Evolutionary conservation across 2,113 vertebrate genomes (phyloP).

Genomic region (Sander vitreus): DNA sequence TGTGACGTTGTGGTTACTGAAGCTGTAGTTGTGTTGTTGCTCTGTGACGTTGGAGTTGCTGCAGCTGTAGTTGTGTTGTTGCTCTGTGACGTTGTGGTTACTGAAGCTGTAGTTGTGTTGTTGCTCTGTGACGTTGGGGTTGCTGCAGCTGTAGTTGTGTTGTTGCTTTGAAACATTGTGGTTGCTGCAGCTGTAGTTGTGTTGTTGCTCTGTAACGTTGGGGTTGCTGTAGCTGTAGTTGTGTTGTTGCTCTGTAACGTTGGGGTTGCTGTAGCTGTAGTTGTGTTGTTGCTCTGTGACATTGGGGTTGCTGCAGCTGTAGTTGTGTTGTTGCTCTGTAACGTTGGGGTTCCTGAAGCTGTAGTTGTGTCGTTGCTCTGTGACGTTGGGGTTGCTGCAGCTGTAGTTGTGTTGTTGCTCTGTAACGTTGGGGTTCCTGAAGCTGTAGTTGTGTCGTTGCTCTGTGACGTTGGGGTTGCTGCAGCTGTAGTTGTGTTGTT

Average conservation of each 20-base stretch:
- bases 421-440: not conserved
- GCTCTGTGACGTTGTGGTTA: not conserved
- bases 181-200: not conserved
- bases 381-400: not conserved
- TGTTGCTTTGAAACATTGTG: too few relatives aligned
- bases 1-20: fast-evolving
- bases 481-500: not conserved
- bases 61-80: not conserved
- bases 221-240: not conserved
- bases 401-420: not conserved
- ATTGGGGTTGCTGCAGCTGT: too few relatives aligned
- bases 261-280: not conserved
- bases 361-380: not conserved
- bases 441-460: not conserved
- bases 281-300: not conserved
- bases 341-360: not conserved
- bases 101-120: not conserved
- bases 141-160: not conserved
- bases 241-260: not conserved
- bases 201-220: too few relatives aligned
- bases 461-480: not conserved
- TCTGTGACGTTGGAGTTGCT: not conserved
- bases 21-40: too few relatives aligned
- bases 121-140: not conserved
- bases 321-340: not conserved